phyloP scores from a whole-genome alignment of 2,113 vertebrate species.

The Tyto alba region DNA sequence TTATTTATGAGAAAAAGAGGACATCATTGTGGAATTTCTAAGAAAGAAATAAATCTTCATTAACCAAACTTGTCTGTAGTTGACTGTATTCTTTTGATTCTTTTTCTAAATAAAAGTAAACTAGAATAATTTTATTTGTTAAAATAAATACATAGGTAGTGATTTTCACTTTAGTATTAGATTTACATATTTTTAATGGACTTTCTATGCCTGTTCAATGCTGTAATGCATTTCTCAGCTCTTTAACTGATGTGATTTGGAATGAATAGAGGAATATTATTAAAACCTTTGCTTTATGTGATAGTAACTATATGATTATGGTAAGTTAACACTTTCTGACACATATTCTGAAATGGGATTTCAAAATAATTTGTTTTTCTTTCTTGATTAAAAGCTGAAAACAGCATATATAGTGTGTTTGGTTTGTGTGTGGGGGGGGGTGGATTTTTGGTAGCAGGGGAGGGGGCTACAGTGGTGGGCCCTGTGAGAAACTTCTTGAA shows the following conservation, averaged over 20 bases:
- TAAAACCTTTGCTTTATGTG: not conserved
- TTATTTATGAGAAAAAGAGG: not conserved
- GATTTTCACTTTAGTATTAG: not conserved
- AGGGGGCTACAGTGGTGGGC: too few relatives aligned
- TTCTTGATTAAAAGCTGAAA: not conserved
- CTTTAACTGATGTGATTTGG: not conserved
- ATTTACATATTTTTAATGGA: not conserved
- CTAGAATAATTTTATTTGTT: not conserved
- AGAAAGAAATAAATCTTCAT: not conserved
- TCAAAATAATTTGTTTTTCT: not conserved
- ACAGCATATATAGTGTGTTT: too few relatives aligned
- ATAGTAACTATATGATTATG: not conserved
- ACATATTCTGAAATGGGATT: not conserved
- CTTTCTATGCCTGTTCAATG: not conserved
- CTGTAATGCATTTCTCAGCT: not conserved
- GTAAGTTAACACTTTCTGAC: not conserved
- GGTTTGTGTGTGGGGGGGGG: too few relatives aligned
- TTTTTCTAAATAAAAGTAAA: not conserved
- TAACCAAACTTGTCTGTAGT: not conserved
- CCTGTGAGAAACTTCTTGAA: too few relatives aligned
- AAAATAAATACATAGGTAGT: not conserved
- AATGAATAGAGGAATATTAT: not conserved
- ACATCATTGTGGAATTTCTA: not conserved
- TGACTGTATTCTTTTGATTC: not conserved
- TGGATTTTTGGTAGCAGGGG: too few relatives aligned